A percentile compares a stretch with the other conserved stretches of the same genome.
phyloP scores from a whole-genome alignment of 2,888 invertebrate species.

The Napeogenes inachia region DNA sequence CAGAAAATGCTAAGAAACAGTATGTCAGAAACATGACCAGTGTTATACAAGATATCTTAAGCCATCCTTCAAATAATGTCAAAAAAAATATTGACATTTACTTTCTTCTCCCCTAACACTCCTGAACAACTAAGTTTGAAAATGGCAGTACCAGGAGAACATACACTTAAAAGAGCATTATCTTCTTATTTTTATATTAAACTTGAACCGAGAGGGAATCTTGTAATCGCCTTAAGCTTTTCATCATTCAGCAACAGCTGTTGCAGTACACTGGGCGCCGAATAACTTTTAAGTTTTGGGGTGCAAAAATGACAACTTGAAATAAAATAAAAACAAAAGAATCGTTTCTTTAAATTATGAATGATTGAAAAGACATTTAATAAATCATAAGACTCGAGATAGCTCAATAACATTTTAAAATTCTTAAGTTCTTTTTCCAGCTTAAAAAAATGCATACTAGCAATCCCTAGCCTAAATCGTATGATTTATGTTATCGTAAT shows the following conservation, averaged over 20 bases:
- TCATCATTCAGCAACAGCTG: conserved; percentile 67
- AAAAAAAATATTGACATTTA: conserved; percentile 37
- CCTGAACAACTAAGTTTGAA: conserved; percentile 41
- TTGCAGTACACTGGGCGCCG: conserved; percentile 39
- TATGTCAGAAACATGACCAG: conserved; percentile 18
- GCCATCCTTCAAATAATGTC: conserved; percentile 22
- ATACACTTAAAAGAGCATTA: conserved; percentile 65
- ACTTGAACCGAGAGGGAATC: conserved; percentile 56
- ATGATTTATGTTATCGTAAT: too few relatives aligned
- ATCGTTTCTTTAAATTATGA: conserved; percentile 5
- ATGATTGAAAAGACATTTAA: not conserved
- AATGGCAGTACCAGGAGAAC: conserved; percentile 47
- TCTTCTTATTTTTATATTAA: conserved; percentile 72
- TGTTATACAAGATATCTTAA: conserved; percentile 8
- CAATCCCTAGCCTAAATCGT: too few relatives aligned
- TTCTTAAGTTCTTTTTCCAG: too few relatives aligned
- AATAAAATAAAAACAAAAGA: conserved; percentile 14
- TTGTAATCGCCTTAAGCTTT: conserved; percentile 72
- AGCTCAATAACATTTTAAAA: not conserved
- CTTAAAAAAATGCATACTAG: too few relatives aligned
- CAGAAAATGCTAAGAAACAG: not conserved
- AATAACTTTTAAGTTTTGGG: conserved; percentile 29
- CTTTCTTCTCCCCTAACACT: conserved; percentile 29
- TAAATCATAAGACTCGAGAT: not conserved
- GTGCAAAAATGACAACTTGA: conserved; percentile 27